Evolutionary conservation across 2,888 invertebrate genomes (phyloP).

Genomic region (Minunthozetes semirufus): DNA sequence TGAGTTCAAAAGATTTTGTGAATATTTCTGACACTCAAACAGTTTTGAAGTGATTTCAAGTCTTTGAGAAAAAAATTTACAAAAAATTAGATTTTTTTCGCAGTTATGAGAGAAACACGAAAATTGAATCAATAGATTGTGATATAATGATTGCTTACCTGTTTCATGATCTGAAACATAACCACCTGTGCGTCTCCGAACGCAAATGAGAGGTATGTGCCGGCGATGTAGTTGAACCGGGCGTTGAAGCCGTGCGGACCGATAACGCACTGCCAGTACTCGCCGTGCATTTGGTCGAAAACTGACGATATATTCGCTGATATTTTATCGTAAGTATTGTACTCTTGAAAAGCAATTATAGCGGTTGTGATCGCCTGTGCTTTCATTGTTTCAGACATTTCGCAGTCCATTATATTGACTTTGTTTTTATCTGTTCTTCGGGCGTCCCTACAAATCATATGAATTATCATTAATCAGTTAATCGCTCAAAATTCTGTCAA

Average conservation of each 20-base stretch:
- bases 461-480: too few relatives aligned
- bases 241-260: slow-evolving; percentile 23
- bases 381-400: slow-evolving; percentile 23
- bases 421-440: slow-evolving; percentile 22
- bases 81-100: too few relatives aligned
- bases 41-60: too few relatives aligned
- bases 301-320: slow-evolving; percentile 6
- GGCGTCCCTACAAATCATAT: background rate
- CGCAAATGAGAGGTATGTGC: background rate
- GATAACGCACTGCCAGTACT: slow-evolving; percentile 22
- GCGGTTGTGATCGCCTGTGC: slow-evolving; percentile 17
- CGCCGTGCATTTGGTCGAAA: slow-evolving; percentile 26
- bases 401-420: slow-evolving; percentile 5
- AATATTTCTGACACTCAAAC: too few relatives aligned
- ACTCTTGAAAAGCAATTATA: slow-evolving; percentile 20
- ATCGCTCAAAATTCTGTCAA: too few relatives aligned
- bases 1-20: too few relatives aligned
- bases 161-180: slow-evolving; percentile 22
- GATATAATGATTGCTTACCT: slow-evolving; percentile 8
- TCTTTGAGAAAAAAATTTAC: too few relatives aligned
- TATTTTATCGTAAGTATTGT: slow-evolving; percentile 14
- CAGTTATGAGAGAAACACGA: too few relatives aligned
- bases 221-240: slow-evolving; percentile 3
- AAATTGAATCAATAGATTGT: too few relatives aligned
- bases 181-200: slow-evolving; percentile 24